Percentiles rank a stretch among this genome's conserved stretches.
Evolutionary conservation across 2,113 vertebrate species (phyloP).

Genomic region (Corvus cornix): DNA sequence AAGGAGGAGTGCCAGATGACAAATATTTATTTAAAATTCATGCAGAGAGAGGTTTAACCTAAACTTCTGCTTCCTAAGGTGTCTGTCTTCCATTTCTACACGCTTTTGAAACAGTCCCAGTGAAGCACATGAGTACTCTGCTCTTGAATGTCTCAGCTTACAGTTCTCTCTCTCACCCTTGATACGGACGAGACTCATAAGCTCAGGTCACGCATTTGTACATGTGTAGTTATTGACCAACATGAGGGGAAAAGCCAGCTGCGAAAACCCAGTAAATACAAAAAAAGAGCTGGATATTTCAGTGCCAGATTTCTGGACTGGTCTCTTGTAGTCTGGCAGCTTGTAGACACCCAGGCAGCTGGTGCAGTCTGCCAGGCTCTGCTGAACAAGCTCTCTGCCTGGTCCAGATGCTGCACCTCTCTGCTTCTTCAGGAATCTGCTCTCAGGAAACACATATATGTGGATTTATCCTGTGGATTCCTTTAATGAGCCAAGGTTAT

Average conservation of each 20-base stretch:
- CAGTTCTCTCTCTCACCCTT: not conserved
- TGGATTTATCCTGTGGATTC: not conserved
- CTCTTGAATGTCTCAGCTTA: not conserved
- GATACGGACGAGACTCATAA: not conserved
- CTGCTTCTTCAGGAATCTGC: not conserved
- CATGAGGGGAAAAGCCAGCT: not conserved
- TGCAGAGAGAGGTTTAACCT: not conserved
- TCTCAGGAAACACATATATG: not conserved
- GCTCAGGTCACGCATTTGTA: not conserved
- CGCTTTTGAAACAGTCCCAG: not conserved
- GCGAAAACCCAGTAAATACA: not conserved
- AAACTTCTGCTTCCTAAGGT: not conserved
- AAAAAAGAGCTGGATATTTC: not conserved
- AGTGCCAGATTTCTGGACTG: not conserved
- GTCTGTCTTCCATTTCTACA: not conserved
- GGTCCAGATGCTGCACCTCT: not conserved
- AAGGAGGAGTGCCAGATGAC: not conserved
- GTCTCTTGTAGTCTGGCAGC: not conserved
- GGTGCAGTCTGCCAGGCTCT: not conserved
- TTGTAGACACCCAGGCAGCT: not conserved
- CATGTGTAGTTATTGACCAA: not conserved
- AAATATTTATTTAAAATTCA: not conserved
- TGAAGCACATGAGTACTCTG: not conserved
- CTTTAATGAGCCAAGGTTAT: not conserved
- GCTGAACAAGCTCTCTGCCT: not conserved